Base-by-base conservation (phyloP, 2,888 invertebrate species). In the Coleophora flavipennella region DNA sequence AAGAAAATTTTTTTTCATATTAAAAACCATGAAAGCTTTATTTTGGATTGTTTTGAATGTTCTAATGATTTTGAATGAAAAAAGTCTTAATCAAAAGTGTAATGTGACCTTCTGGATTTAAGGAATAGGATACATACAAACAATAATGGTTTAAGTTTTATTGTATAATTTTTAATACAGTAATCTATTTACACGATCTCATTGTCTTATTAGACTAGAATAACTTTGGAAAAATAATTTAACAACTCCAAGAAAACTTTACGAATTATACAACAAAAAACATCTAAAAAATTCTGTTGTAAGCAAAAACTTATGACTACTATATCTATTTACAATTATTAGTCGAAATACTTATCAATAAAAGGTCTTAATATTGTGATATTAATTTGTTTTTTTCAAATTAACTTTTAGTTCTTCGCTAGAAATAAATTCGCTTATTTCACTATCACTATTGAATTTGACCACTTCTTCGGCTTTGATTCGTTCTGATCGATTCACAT, bases 401-500 rank as follows among this genome's bases (percentile, higher is more conserved):
- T 45, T 41, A 36, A 45, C 37, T 36, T 48, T 50, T 1, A 27
- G 38, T 32, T 53, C 48, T 35, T 51, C 51, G 3, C 13, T 45
- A 38, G 38, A 39, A 37, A 58, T 49, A 43, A 51, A 57, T 38
- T 49, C 40, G 2, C 29, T 42, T 38, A 58, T 55, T 48, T 55
- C 54, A 31, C 41, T 39, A 9, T 53, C 47, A 31, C 13, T 41
- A 25, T 32, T 39, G 26, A 55, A 55, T 9, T 48, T 45, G 13
- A 49, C 34, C 39, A 27, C 36, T 27, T 45, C 44, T 51, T 58
- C 58, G 0, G 46, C 51, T 48, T 55, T 54, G 14, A 58, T 42
- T 27, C 58, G 51, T 35, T 50, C 43, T 36, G 29, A 14, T 36
- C 57, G 48, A 33, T n/a, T 42, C 8, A 45, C 46, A 33, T 44